Evolutionary conservation across 2,888 invertebrate genomes (phyloP).

Genomic region (Epinotia nisella): DNA sequence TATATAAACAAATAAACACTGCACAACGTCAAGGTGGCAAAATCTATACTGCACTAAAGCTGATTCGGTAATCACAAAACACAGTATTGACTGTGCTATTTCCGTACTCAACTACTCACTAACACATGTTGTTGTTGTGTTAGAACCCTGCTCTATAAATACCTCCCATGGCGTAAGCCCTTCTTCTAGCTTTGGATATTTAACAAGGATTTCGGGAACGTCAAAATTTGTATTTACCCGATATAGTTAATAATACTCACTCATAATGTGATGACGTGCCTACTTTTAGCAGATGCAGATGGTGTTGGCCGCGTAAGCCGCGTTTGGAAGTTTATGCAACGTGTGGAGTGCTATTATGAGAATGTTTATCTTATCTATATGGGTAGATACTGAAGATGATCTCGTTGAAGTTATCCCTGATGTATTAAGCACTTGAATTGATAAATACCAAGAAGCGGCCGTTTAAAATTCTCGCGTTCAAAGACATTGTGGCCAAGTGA

Average conservation of each 20-base stretch:
- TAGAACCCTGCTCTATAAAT: background rate
- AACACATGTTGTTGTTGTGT: background rate
- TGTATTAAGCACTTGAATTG: background rate
- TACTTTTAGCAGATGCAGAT: constrained; percentile 3
- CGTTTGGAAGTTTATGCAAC: constrained; percentile 3
- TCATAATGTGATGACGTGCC: background rate
- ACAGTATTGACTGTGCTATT: constrained; percentile 3
- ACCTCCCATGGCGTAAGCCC: background rate
- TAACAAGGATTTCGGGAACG: background rate
- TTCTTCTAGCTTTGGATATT: background rate
- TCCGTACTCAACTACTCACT: constrained; percentile 7
- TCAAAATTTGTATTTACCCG: background rate
- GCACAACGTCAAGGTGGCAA: background rate
- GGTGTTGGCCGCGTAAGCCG: background rate
- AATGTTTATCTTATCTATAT: constrained; percentile 23
- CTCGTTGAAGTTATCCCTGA: constrained; percentile 13
- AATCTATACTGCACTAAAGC: constrained; percentile 6
- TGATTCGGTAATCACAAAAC: constrained; percentile 47
- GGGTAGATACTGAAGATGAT: background rate
- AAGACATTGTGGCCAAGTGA: background rate
- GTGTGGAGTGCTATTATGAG: background rate
- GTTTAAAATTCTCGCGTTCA: background rate
- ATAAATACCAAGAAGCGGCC: background rate
- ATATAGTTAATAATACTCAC: background rate
- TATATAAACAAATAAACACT: background rate